Conservation (phyloP, 2,797 vertebrate species). For the Girardinus metallicus region DNA sequence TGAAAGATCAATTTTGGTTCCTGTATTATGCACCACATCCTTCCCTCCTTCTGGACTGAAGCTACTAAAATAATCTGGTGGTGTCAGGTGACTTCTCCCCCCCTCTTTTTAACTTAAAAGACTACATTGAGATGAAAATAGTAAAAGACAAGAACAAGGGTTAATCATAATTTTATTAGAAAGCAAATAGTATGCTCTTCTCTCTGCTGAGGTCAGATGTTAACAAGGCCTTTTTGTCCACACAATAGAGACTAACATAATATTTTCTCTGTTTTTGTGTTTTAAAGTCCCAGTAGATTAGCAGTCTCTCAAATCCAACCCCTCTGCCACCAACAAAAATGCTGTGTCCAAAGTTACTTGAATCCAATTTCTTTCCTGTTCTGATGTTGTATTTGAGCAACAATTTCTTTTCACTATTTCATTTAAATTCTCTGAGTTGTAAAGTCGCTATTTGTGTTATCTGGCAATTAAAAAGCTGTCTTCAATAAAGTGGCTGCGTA, state of each 20-base stretch:
- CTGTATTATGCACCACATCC: not conserved
- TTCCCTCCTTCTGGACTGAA: constrained; percentile 2
- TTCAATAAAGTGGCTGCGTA: not conserved
- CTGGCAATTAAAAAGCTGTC: not conserved
- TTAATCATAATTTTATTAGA: too few species aligned
- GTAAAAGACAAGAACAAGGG: not conserved
- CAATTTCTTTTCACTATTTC: not conserved
- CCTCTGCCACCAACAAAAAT: not conserved
- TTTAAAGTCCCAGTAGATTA: not conserved
- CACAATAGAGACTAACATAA: not conserved
- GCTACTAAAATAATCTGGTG: not conserved
- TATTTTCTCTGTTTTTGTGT: not conserved
- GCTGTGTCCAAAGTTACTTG: not conserved
- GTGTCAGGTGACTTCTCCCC: not conserved
- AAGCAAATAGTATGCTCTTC: too few species aligned
- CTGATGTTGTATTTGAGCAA: not conserved
- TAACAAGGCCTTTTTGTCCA: not conserved
- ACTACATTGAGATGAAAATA: not conserved
- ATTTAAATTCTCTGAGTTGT: not conserved
- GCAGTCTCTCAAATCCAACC: not conserved
- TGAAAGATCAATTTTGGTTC: not conserved
- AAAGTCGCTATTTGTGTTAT: not conserved
- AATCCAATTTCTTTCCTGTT: not conserved
- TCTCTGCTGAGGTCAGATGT: not conserved
- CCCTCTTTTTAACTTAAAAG: not conserved